A percentile compares a stretch with the other conserved stretches of the same genome.
Evolutionary conservation across 2,888 invertebrate species (phyloP).

Genomic region (Mesoligia furuncula): DNA sequence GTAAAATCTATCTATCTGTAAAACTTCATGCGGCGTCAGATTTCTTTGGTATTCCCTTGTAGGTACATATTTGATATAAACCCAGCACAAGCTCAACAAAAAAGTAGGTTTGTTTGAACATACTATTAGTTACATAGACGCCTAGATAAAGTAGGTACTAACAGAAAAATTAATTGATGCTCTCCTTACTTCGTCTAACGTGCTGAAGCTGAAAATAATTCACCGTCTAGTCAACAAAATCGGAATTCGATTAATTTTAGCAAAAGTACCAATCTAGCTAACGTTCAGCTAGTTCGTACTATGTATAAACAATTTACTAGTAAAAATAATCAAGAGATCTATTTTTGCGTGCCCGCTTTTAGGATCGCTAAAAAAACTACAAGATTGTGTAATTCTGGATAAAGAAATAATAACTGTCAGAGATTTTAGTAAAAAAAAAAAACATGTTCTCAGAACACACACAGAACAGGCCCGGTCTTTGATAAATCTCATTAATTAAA

Average conservation of each 20-base stretch:
- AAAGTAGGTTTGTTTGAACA: constrained; percentile 62
- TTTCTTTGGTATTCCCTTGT: constrained; percentile 41
- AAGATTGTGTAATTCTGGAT: constrained; percentile 13
- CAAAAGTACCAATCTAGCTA: constrained; percentile 16
- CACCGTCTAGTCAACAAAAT: constrained; percentile 7
- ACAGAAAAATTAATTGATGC: constrained; percentile 32
- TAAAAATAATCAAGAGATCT: constrained; percentile 36
- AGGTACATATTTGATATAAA: constrained; percentile 51
- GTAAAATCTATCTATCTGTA: not conserved
- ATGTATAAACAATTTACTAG: constrained; percentile 28
- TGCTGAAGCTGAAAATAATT: constrained; percentile 33
- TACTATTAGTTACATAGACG: constrained; percentile 54
- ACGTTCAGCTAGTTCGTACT: not conserved
- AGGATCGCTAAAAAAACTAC: constrained; percentile 4
- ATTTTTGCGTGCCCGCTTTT: not conserved
- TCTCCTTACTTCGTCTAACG: constrained; percentile 17
- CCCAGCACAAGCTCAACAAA: constrained; percentile 59
- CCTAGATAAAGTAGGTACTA: constrained; percentile 50
- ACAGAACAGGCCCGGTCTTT: constrained; percentile 16
- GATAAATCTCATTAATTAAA: constrained; percentile 49
- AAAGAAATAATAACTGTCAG: constrained; percentile 12
- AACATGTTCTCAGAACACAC: constrained; percentile 23
- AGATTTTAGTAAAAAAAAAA: constrained; percentile 17
- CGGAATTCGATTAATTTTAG: constrained; percentile 26
- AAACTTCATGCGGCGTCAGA: constrained; percentile 7